These are phyloP conservation scores for Oscheius sp. DNA, from an alignment of 2,888 invertebrate genomes.

Conservation along the genomic window DNA sequence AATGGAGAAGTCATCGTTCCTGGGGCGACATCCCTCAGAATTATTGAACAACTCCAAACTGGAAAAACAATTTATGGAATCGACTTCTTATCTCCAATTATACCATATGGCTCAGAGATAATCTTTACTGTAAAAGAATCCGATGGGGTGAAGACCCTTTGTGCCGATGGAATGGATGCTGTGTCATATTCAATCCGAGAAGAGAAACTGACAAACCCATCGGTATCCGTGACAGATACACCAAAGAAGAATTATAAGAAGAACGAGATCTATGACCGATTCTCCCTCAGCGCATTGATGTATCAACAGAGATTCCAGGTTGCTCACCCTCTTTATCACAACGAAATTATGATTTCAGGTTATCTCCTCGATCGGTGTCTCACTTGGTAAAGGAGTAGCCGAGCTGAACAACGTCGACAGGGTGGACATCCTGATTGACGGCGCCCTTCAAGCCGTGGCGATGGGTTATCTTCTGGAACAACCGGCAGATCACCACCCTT, in stretches of 20 bases:
- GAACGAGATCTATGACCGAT: constrained; percentile 49
- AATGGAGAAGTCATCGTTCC: constrained; percentile 53
- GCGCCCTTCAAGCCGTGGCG: constrained; percentile 50
- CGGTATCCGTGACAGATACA: not conserved
- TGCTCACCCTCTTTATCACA: not conserved
- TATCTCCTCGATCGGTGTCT: constrained; percentile 3
- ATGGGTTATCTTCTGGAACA: constrained; percentile 45
- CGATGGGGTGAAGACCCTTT: constrained; percentile 25
- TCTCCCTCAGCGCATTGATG: constrained; percentile 37
- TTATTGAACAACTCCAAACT: constrained; percentile 36
- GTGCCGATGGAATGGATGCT: constrained; percentile 40
- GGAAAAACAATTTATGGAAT: constrained; percentile 35
- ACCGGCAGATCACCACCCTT: constrained; percentile 43
- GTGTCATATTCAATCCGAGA: constrained; percentile 39
- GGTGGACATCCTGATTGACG: constrained; percentile 56
- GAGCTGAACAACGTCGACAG: constrained; percentile 40
- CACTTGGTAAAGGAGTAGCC: constrained; percentile 41
- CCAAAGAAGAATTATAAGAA: constrained; percentile 35
- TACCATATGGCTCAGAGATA: constrained; percentile 35
- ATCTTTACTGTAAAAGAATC: constrained; percentile 36
- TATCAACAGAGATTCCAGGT: constrained; percentile 31
- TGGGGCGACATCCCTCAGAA: constrained; percentile 50
- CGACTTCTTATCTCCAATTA: constrained; percentile 50
- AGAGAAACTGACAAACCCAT: not conserved
- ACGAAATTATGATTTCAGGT: constrained; percentile 47